Conservation (phyloP, 2,888 invertebrate species). For the Drosophila robusta region DNA sequence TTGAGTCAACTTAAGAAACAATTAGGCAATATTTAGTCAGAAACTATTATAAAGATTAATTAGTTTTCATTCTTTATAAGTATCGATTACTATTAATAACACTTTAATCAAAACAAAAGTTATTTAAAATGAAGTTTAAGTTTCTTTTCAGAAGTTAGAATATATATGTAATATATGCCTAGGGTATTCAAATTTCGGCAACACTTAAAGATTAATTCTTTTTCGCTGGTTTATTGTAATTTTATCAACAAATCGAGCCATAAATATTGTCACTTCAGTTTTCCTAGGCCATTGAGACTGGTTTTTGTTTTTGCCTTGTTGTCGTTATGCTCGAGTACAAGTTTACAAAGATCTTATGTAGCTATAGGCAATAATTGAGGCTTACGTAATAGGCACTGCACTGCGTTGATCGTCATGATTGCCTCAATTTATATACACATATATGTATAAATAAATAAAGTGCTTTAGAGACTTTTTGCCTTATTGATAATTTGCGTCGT, state of each 20-base stretch:
- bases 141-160: too few relatives aligned
- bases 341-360: conserved; percentile 33
- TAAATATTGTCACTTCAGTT: conserved; percentile 49
- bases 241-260: conserved; percentile 33
- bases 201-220: not conserved
- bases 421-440: conserved; percentile 29
- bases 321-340: conserved; percentile 23
- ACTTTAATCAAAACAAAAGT: too few relatives aligned
- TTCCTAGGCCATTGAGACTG: conserved; percentile 28
- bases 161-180: too few relatives aligned
- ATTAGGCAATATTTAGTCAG: too few relatives aligned
- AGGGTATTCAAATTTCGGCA: conserved; percentile 12
- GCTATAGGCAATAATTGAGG: conserved; percentile 51
- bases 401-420: conserved; percentile 45
- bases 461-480: conserved; percentile 15
- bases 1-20: too few relatives aligned
- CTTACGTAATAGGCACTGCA: conserved; percentile 71
- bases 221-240: conserved; percentile 26
- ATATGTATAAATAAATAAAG: conserved; percentile 19
- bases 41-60: too few relatives aligned
- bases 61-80: too few relatives aligned
- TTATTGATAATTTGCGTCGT: conserved; percentile 52
- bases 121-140: too few relatives aligned
- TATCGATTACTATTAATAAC: too few relatives aligned
- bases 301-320: conserved; percentile 10